Evolutionary conservation across 2,797 vertebrate genomes (phyloP).

Genomic region (Dromococcyx pavoninus): DNA sequence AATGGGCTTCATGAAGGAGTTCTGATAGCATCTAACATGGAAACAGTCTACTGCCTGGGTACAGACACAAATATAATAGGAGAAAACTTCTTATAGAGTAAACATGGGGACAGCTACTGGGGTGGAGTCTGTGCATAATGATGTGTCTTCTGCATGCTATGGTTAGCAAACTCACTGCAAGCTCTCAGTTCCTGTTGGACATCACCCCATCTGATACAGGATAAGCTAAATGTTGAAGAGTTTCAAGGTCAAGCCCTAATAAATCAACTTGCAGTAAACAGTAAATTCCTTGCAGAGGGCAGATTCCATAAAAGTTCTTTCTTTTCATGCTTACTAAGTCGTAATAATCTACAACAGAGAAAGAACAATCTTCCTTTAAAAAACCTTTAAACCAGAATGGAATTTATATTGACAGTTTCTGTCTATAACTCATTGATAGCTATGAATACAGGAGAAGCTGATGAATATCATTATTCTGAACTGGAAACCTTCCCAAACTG

Average conservation of each 20-base stretch:
- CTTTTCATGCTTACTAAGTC: neutral
- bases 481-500: neutral
- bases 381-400: neutral
- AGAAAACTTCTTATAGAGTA: neutral
- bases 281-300: neutral
- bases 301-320: neutral
- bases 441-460: neutral
- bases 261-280: neutral
- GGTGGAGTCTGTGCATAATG: neutral
- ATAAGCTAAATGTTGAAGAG: neutral
- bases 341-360: neutral
- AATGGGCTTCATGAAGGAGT: neutral
- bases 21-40: neutral
- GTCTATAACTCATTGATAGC: neutral
- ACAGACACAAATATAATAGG: neutral
- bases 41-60: neutral
- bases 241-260: neutral
- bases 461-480: neutral
- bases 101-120: neutral
- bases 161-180: neutral
- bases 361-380: neutral
- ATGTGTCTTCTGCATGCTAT: neutral
- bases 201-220: neutral
- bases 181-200: accelerated
- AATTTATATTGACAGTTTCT: neutral